Evolutionary conservation across 2,797 vertebrate genomes (phyloP).

Genomic region (Hapalemur alaotrensis): DNA sequence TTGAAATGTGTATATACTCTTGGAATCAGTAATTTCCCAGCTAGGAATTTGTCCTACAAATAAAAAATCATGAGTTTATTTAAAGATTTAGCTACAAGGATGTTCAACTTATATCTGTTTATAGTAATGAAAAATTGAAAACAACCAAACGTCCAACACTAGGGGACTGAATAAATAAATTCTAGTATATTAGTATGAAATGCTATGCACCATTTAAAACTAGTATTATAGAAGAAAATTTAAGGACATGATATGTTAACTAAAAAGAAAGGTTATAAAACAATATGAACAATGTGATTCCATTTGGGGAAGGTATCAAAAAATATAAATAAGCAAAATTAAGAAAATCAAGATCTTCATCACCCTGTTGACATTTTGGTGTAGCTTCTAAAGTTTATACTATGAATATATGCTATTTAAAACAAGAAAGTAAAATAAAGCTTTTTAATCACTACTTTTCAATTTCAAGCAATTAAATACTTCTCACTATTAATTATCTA

Average conservation of each 20-base stretch:
- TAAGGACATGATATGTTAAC: neutral
- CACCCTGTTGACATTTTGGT: neutral
- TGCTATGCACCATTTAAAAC: neutral
- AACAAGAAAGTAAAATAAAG: constrained; percentile 28
- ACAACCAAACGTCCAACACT: neutral
- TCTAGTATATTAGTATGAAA: neutral
- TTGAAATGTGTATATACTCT: neutral
- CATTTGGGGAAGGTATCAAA: neutral
- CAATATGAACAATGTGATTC: neutral
- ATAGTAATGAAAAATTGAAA: neutral
- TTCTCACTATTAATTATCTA: constrained; percentile 35
- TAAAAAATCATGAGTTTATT: neutral
- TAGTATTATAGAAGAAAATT: neutral
- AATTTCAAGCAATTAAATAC: constrained; percentile 7
- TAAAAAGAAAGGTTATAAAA: neutral
- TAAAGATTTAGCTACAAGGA: neutral
- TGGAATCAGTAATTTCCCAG: neutral
- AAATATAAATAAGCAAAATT: constrained; percentile 41
- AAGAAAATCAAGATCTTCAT: constrained; percentile 18
- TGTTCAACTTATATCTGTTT: neutral
- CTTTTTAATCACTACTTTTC: neutral
- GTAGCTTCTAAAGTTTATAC: neutral
- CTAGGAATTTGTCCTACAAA: neutral
- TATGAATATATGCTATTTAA: neutral
- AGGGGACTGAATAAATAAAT: neutral